Percentiles rank a stretch among this genome's conserved stretches.
phyloP scores from a whole-genome alignment of 1,140 invertebrate genomes.

The Drosophila pandora region DNA sequence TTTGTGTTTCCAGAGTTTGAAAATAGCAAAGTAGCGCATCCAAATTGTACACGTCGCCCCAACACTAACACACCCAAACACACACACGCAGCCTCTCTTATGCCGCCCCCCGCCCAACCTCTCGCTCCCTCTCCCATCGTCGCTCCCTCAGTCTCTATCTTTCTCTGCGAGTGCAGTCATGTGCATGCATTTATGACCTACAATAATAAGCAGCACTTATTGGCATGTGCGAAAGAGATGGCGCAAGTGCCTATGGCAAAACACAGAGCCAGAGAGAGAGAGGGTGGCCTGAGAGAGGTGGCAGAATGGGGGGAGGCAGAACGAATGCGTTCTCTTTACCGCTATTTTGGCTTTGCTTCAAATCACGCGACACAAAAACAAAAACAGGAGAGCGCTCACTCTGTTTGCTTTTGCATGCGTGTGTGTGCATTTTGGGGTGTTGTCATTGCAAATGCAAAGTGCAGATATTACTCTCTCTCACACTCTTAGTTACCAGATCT shows the following conservation, averaged over 20 bases:
- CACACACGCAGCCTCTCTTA: conserved; percentile 14
- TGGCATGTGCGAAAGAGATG: conserved; percentile 37
- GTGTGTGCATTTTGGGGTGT: conserved; percentile 46
- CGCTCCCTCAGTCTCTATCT: conserved; percentile 1
- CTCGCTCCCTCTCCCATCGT: conserved; percentile 1
- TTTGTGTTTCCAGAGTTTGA: neutral
- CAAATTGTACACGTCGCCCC: conserved; percentile 41
- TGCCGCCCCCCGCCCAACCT: conserved; percentile 1
- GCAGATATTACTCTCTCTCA: neutral
- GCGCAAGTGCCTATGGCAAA: conserved; percentile 12
- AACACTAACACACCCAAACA: conserved; percentile 9
- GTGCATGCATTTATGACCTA: conserved; percentile 75
- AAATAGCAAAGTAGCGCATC: conserved; percentile 36
- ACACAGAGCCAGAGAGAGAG: too few relatives aligned
- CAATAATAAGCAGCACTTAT: conserved; percentile 55
- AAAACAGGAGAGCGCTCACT: conserved; percentile 15
- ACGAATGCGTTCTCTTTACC: conserved; percentile 30
- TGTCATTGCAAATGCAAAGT: conserved; percentile 49
- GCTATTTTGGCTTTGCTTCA: conserved; percentile 36
- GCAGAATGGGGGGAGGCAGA: conserved; percentile 9
- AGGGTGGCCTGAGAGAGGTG: neutral
- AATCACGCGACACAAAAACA: conserved; percentile 49
- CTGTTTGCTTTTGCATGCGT: conserved; percentile 26
- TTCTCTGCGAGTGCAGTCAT: conserved; percentile 52
- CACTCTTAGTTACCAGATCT: neutral